Percentiles rank a stretch among this genome's conserved stretches.
phyloP scores from a whole-genome alignment of 2,113 vertebrate species.

The Datnioides undecimradiatus region DNA sequence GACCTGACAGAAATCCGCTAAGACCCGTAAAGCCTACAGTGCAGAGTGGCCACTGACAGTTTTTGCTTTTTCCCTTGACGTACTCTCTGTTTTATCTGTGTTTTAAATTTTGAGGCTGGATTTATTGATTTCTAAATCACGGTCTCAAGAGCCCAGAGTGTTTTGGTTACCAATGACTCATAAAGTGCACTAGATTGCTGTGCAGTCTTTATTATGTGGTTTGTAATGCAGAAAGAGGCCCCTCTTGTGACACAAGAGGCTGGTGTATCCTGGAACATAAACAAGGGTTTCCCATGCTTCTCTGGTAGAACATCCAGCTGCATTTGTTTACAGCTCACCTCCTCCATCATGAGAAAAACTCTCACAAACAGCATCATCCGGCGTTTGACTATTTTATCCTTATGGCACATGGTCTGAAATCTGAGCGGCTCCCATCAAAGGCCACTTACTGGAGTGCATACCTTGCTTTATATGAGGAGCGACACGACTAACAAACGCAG shows the following conservation, averaged over 20 bases:
- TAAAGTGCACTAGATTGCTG: slow-evolving; percentile 37
- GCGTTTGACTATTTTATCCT: slow-evolving; percentile 14
- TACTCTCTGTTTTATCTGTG: too few species aligned
- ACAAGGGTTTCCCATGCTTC: slow-evolving; percentile 34
- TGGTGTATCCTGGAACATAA: slow-evolving; percentile 16
- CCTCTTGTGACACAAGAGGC: slow-evolving; percentile 27
- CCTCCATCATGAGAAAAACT: slow-evolving; percentile 57
- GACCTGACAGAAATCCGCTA: slow-evolving; percentile 31
- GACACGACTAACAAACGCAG: slow-evolving; percentile 28
- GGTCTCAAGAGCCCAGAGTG: background rate
- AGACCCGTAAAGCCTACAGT: background rate
- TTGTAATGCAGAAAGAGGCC: slow-evolving; percentile 44
- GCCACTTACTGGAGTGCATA: background rate
- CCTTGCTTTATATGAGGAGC: slow-evolving; percentile 29
- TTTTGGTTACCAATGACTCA: slow-evolving; percentile 49
- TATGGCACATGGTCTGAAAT: slow-evolving; percentile 10
- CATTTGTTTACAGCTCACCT: slow-evolving; percentile 57
- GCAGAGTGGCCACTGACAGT: too few species aligned
- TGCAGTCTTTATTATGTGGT: slow-evolving; percentile 37
- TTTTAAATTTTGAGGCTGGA: slow-evolving; percentile 8
- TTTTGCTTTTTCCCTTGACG: too few species aligned
- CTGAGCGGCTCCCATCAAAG: slow-evolving; percentile 47
- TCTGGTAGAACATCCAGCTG: slow-evolving; percentile 45
- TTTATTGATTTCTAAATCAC: slow-evolving; percentile 39
- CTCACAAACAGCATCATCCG: background rate